Evolutionary conservation across 2,113 vertebrate genomes (phyloP).

Genomic region (Ciconia stormi): DNA sequence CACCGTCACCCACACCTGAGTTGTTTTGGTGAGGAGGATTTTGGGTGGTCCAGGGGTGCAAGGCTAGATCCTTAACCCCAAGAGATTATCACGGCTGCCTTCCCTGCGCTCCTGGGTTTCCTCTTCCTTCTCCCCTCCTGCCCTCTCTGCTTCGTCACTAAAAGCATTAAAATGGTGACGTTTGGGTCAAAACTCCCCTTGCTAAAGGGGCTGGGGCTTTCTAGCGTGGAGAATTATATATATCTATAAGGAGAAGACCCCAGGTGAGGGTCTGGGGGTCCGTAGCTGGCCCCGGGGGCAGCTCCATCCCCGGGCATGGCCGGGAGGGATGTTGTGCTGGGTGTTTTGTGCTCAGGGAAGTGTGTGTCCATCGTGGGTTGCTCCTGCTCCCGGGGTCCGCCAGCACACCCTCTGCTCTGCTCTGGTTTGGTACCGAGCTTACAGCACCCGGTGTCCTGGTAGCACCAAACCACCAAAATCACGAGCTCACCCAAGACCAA

Average conservation of each 20-base stretch:
- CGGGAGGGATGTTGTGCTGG: neutral
- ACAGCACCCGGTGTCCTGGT: accelerated
- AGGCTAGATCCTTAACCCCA: neutral
- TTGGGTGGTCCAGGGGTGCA: neutral
- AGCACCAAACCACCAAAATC: neutral
- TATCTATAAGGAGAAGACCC: neutral
- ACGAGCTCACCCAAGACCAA: accelerated
- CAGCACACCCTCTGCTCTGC: neutral
- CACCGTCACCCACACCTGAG: no score
- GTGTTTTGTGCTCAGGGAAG: neutral
- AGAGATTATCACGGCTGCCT: neutral
- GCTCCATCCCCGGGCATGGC: neutral
- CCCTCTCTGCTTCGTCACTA: neutral
- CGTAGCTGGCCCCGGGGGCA: accelerated
- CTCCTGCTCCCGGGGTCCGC: neutral
- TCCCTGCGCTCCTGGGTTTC: neutral
- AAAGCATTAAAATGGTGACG: neutral
- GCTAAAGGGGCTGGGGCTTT: neutral
- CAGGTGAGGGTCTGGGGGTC: neutral
- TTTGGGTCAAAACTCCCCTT: neutral
- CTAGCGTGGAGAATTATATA: neutral
- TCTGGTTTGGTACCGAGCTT: neutral
- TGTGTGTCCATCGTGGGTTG: neutral
- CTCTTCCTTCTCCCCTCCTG: neutral
- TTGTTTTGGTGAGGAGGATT: neutral